A percentile compares a stretch with the other conserved stretches of the same genome.
Evolutionary conservation across 2,113 vertebrate species (phyloP).

Genomic region (Anser brachyrhynchus): DNA sequence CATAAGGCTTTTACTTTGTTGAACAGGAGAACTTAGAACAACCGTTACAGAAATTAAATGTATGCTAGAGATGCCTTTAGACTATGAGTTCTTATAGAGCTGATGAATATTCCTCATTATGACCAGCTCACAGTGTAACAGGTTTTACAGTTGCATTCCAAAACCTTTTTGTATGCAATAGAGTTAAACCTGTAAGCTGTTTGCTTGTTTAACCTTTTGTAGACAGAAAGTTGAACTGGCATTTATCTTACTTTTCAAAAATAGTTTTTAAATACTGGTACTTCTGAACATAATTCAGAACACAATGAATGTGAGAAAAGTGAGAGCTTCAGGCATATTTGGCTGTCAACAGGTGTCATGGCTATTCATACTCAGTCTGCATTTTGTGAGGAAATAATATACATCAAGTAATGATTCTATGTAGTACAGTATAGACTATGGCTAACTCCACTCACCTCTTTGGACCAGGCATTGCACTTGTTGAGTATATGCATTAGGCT

Average conservation of each 20-base stretch:
- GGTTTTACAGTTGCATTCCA: background rate
- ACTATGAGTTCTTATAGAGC: background rate
- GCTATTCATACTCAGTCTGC: background rate
- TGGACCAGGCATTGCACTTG: background rate
- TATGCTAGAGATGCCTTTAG: background rate
- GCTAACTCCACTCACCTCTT: background rate
- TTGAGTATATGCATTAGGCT: background rate
- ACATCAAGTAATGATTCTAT: background rate
- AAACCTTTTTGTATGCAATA: background rate
- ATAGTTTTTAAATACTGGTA: background rate
- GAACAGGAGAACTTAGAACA: background rate
- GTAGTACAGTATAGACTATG: background rate
- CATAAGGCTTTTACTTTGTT: background rate
- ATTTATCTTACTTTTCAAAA: background rate
- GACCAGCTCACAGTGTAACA: background rate
- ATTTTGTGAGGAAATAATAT: background rate
- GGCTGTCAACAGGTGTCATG: background rate
- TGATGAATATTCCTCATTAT: background rate
- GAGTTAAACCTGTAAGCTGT: background rate
- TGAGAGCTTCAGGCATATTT: background rate
- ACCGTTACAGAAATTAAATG: background rate
- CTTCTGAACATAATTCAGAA: background rate
- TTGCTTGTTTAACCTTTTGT: background rate
- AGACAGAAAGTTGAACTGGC: background rate
- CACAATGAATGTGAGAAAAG: background rate